Evolutionary conservation across 2,797 vertebrate species (phyloP).

Genomic region (Ambastaia sidthimunki): DNA sequence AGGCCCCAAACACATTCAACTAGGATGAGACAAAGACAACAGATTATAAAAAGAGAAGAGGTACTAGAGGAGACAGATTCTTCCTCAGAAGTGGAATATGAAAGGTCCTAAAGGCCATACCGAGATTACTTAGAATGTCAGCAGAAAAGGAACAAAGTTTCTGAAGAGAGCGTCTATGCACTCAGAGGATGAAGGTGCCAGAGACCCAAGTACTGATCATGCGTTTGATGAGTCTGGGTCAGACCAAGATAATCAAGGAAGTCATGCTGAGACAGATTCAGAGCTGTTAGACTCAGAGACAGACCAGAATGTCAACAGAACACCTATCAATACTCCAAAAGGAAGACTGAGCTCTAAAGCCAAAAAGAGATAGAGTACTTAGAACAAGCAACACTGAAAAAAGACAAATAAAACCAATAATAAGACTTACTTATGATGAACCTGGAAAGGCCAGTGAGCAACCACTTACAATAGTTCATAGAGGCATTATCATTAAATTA

Average conservation of each 20-base stretch:
- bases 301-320: no score
- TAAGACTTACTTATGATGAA: conserved; percentile 9
- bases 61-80: background rate
- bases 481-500: conserved; percentile 12
- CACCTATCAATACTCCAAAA: no score
- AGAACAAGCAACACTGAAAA: background rate
- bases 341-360: background rate
- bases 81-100: conserved; percentile 6
- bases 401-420: conserved; percentile 6
- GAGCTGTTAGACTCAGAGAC: no score
- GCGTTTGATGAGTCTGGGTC: no score
- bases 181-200: background rate
- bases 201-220: background rate
- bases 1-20: background rate
- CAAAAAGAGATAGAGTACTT: background rate
- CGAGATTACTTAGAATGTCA: background rate
- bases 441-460: background rate
- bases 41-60: background rate
- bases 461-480: conserved; percentile 11
- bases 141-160: background rate
- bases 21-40: background rate
- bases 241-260: no score
- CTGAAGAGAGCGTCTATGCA: background rate
- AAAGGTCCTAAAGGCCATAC: background rate
- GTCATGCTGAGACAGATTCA: no score